These are phyloP conservation scores for Apodemia duryi DNA, from an alignment of 2,888 invertebrate species.

Conservation along the genomic window DNA sequence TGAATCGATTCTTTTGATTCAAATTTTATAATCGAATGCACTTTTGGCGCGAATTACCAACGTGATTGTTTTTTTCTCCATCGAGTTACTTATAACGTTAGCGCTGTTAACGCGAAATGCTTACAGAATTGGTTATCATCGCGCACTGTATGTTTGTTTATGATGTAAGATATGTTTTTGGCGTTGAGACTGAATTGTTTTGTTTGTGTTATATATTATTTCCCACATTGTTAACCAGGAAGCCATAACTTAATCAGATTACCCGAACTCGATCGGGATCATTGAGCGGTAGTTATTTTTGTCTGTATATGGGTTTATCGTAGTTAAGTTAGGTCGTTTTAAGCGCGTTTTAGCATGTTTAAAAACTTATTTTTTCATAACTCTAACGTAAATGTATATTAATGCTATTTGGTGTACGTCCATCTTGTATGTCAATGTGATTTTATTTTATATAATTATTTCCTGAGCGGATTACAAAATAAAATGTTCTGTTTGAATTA, in stretches of 20 bases:
- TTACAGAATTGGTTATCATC: constrained; percentile 33
- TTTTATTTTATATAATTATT: constrained; percentile 68
- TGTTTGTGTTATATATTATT: constrained; percentile 77
- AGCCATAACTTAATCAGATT: constrained; percentile 37
- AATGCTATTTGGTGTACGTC: constrained; percentile 77
- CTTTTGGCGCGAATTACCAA: constrained; percentile 2
- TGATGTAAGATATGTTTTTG: constrained; percentile 63
- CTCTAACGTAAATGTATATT: constrained; percentile 71
- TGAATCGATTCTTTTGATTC: constrained; percentile 20
- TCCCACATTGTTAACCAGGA: constrained; percentile 59
- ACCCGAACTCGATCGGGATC: constrained; percentile 28
- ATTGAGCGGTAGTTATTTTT: constrained; percentile 57
- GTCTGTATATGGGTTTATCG: constrained; percentile 77
- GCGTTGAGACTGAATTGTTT: constrained; percentile 79
- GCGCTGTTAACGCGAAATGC: constrained; percentile 26
- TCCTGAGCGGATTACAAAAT: constrained; percentile 47
- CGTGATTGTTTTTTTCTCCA: constrained; percentile 7
- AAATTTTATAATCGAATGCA: constrained; percentile 4
- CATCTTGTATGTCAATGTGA: constrained; percentile 57
- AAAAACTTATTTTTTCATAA: constrained; percentile 54
- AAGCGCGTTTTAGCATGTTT: constrained; percentile 52
- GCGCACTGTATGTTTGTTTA: constrained; percentile 46
- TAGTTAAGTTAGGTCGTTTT: constrained; percentile 70
- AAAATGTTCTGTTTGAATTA: constrained; percentile 79
- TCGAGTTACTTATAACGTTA: constrained; percentile 26